Evolutionary conservation across 2,888 invertebrate genomes (phyloP).

Genomic region (Microplitis deprimator): DNA sequence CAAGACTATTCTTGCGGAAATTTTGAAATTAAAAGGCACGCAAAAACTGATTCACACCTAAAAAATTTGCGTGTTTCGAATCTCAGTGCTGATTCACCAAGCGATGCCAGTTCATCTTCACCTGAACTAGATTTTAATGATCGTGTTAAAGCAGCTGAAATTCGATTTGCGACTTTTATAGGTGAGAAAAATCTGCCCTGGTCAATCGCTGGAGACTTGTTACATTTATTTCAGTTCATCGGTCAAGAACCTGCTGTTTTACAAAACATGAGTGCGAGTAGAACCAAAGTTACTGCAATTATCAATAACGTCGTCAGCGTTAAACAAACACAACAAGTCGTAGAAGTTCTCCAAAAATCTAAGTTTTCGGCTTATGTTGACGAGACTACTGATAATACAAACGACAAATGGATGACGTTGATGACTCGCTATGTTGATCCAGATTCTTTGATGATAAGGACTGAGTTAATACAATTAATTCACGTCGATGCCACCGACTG

Average conservation of each 20-base stretch:
- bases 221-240: not conserved
- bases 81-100: not conserved
- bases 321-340: slow-evolving; percentile 25
- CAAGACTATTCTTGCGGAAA: slow-evolving; percentile 17
- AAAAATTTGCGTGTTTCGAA: not conserved
- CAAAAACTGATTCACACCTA: not conserved
- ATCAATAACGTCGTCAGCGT: slow-evolving; percentile 36
- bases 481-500: slow-evolving; percentile 45
- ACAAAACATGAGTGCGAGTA: slow-evolving; percentile 27
- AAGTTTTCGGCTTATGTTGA: slow-evolving; percentile 43
- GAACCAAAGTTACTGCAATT: slow-evolving; percentile 38
- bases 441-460: slow-evolving; percentile 23
- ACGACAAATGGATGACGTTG: slow-evolving; percentile 40
- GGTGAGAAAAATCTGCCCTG: not conserved
- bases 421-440: slow-evolving; percentile 42
- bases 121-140: slow-evolving; percentile 30
- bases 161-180: slow-evolving; percentile 32
- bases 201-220: not conserved
- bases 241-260: not conserved
- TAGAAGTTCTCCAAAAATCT: slow-evolving; percentile 20
- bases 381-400: slow-evolving; percentile 40
- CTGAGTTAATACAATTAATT: slow-evolving; percentile 39
- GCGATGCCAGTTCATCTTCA: slow-evolving; percentile 21
- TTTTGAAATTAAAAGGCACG: slow-evolving; percentile 12
- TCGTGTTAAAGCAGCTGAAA: slow-evolving; percentile 29